A percentile compares a stretch with the other conserved stretches of the same genome.
Evolutionary conservation across 2,888 invertebrate species (phyloP).

Genomic region (Notodonta ziczac): DNA sequence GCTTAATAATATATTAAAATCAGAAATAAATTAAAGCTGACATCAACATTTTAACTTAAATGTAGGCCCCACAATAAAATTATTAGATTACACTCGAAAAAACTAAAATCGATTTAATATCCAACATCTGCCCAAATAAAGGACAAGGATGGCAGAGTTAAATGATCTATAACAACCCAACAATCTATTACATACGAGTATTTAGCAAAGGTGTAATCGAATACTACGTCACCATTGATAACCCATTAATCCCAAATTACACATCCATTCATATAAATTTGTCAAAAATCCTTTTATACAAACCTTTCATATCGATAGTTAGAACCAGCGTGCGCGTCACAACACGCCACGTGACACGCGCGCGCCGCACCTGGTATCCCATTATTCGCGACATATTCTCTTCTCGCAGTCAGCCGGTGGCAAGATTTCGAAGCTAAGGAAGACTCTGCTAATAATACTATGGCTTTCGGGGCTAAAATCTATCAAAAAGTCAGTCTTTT

Average conservation of each 20-base stretch:
- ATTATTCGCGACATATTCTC: constrained; percentile 43
- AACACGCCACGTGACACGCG: constrained; percentile 10
- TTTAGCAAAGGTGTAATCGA: constrained; percentile 59
- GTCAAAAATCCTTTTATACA: constrained; percentile 55
- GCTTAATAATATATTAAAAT: constrained; percentile 50
- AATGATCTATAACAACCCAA: constrained; percentile 46
- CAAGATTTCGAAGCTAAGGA: constrained; percentile 45
- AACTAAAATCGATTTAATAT: constrained; percentile 6
- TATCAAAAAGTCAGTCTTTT: constrained; percentile 81
- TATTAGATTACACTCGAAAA: constrained; percentile 17
- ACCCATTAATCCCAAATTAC: constrained; percentile 67
- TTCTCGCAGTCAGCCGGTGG: constrained; percentile 43
- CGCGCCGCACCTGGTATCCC: constrained; percentile 51
- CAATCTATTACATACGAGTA: constrained; percentile 37
- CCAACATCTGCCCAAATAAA: constrained; percentile 1
- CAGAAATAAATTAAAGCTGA: constrained; percentile 70
- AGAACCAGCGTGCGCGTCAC: constrained; percentile 39
- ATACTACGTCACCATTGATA: constrained; percentile 55
- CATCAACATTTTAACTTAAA: constrained; percentile 42
- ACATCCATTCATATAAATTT: constrained; percentile 55
- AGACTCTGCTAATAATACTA: constrained; percentile 65
- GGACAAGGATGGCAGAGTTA: constrained; percentile 35
- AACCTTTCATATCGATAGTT: constrained; percentile 56
- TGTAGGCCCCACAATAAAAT: constrained; percentile 42
- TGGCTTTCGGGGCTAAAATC: constrained; percentile 71